A percentile compares a stretch with the other conserved stretches of the same genome.
These are phyloP conservation scores for Choreutis nemorana DNA, from an alignment of 2,888 invertebrate species.

Conservation along the genomic window DNA sequence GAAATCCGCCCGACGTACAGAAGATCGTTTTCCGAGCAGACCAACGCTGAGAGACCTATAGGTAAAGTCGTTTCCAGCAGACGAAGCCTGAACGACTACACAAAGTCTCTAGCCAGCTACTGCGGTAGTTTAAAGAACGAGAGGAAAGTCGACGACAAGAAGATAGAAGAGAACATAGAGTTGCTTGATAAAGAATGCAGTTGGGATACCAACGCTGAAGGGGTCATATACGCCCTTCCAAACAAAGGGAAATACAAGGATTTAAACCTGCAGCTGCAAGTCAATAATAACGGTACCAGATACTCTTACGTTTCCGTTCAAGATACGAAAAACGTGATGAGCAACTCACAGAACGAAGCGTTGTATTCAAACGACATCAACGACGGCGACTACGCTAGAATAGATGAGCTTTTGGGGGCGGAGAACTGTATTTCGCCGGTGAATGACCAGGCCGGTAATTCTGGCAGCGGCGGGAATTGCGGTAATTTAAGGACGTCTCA, in stretches of 20 bases:
- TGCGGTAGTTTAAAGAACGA: conserved; percentile 33
- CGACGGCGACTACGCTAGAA: conserved; percentile 54
- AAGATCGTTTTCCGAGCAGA: conserved; percentile 56
- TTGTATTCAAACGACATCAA: conserved; percentile 48
- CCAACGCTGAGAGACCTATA: conserved; percentile 37
- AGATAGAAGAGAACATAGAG: conserved; percentile 50
- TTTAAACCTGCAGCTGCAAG: conserved; percentile 52
- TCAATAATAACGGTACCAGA: conserved; percentile 54
- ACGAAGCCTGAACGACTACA: conserved; percentile 54
- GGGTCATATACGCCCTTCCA: conserved; percentile 58
- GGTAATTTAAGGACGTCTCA: conserved; percentile 51
- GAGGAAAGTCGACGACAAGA: conserved; percentile 22
- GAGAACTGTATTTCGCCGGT: conserved; percentile 56
- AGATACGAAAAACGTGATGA: conserved; percentile 54
- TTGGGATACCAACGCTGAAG: conserved; percentile 65
- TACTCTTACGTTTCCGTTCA: conserved; percentile 59
- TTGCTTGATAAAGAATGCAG: conserved; percentile 66
- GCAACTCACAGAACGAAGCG: conserved; percentile 54
- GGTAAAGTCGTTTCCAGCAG: conserved; percentile 58
- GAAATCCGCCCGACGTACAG: conserved; percentile 55
- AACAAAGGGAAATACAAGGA: conserved; percentile 62
- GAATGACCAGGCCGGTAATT: conserved; percentile 25
- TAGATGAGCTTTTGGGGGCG: conserved; percentile 47
- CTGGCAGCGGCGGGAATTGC: no score
- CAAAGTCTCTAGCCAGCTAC: conserved; percentile 43